Evolutionary conservation across 2,113 vertebrate genomes (phyloP).

Genomic region (Morone saxatilis): DNA sequence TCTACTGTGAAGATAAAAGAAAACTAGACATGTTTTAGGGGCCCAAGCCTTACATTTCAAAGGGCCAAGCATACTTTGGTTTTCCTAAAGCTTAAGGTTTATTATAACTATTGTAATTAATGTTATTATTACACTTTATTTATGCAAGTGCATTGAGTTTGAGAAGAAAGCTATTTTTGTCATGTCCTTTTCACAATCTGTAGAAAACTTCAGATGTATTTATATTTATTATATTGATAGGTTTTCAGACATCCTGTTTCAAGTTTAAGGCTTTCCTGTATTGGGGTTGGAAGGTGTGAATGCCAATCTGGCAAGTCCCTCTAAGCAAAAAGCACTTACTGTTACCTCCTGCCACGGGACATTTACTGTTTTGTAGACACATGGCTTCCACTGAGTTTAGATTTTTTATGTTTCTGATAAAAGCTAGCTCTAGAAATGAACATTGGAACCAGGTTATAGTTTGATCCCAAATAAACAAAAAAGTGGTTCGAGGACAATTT

Average conservation of each 20-base stretch:
- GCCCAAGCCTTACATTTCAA: conserved; percentile 63
- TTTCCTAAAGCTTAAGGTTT: conserved; percentile 42
- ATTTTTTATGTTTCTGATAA: conserved; percentile 35
- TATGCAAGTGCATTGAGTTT: conserved; percentile 70
- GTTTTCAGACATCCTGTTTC: conserved; percentile 49
- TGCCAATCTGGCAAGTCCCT: conserved; percentile 12
- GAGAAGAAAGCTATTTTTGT: conserved; percentile 78
- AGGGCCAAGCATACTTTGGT: conserved; percentile 33
- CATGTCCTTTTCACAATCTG: conserved; percentile 71
- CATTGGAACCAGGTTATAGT: conserved; percentile 46
- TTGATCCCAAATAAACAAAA: conserved; percentile 45
- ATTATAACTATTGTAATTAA: conserved; percentile 61
- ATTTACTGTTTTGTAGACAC: conserved; percentile 24
- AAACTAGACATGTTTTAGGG: conserved; percentile 16
- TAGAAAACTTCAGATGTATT: conserved; percentile 75
- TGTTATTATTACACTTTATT: conserved; percentile 70
- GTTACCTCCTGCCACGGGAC: conserved; percentile 12
- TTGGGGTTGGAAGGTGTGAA: conserved; percentile 8
- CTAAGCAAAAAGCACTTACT: conserved; percentile 56
- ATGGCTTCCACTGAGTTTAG: conserved; percentile 3
- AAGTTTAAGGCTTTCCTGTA: conserved; percentile 15
- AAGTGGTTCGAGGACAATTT: neutral
- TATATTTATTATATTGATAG: conserved; percentile 80
- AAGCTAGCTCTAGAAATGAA: conserved; percentile 38
- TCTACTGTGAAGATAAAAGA: conserved; percentile 56